Base-by-base conservation (phyloP, 2,888 invertebrate genomes). In the Ornithoptera priamus region DNA sequence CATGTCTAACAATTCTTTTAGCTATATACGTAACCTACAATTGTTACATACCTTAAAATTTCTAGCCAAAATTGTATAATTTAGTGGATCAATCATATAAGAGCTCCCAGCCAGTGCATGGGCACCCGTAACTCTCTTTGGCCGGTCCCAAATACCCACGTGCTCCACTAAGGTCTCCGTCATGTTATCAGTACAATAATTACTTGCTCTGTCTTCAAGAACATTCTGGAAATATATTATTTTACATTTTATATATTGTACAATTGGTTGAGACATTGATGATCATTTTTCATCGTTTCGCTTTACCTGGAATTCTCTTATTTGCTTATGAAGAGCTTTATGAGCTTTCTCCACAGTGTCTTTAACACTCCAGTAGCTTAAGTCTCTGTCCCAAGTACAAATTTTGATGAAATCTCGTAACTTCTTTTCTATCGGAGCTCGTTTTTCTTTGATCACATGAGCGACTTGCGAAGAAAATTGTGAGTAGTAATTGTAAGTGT, bases 361-460 rank as follows among this genome's bases (percentile, higher is more conserved):
- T 77, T 97, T 97, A 68, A 99, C 95, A 50, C 98, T 96, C 95
- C 97, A 99, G 84, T 98, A 98, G 80, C 97, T 99, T 18, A 97
- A 94, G 81, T 99, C 99, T 79, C 97, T 96, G 79, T 96, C 97
- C 97, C 99, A 99, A 57, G 97, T 94, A 65, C 97, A 97, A 68
- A 99, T 99, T 87, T 99, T 98, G 0, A 99, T 97, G 82, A 97
- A 98, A 76, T 98, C 98, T 75, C 96, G 96, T 17, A 99, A 86
- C 84, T 98, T 97, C 88, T 97, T 98, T 81, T 99, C 98, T 72
- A 99, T 97, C 0, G 98, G 98, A 0, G 94, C 85, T 46, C 96
- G 95, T 30, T 96, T 92, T 53, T 94, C 93, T 65, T 94, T 94
- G 15, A 98, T 94, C 64, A 94, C 94, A 0, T 92, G 87, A 0